phyloP scores from a whole-genome alignment of 1,140 invertebrate species.

The Heliconius nattereri region DNA sequence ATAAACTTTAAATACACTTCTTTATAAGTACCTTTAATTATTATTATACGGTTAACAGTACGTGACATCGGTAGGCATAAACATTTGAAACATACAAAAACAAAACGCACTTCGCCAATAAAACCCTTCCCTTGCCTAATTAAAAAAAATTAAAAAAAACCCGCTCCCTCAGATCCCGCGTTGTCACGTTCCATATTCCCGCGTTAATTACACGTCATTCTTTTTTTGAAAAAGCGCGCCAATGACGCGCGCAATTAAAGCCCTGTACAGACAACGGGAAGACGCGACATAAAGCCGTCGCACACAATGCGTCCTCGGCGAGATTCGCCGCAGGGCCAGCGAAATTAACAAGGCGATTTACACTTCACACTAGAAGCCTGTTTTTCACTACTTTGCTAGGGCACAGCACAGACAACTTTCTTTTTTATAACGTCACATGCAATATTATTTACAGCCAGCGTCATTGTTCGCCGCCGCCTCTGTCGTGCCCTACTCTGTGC shows the following conservation, averaged over 20 bases:
- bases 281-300: conserved; percentile 79
- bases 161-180: conserved; percentile 74
- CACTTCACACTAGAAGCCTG: conserved; percentile 78
- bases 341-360: conserved; percentile 81
- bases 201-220: conserved; percentile 81
- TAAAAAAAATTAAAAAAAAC: conserved; percentile 77
- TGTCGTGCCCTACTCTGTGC: conserved; percentile 53
- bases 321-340: conserved; percentile 78
- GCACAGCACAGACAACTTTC: conserved; percentile 34
- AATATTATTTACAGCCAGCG: conserved; percentile 37
- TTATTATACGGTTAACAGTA: conserved; percentile 16
- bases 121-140: conserved; percentile 76
- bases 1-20: neutral
- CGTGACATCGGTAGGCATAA: conserved; percentile 34
- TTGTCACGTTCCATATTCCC: conserved; percentile 80
- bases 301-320: conserved; percentile 78
- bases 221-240: conserved; percentile 80
- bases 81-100: conserved; percentile 48
- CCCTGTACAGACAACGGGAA: conserved; percentile 79
- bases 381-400: conserved; percentile 73
- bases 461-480: conserved; percentile 37
- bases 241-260: conserved; percentile 80
- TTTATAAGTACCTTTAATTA: neutral
- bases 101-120: conserved; percentile 62
- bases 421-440: conserved; percentile 33